Evolutionary conservation across 1,140 invertebrate genomes (phyloP).

Genomic region (Lucilia cuprina): DNA sequence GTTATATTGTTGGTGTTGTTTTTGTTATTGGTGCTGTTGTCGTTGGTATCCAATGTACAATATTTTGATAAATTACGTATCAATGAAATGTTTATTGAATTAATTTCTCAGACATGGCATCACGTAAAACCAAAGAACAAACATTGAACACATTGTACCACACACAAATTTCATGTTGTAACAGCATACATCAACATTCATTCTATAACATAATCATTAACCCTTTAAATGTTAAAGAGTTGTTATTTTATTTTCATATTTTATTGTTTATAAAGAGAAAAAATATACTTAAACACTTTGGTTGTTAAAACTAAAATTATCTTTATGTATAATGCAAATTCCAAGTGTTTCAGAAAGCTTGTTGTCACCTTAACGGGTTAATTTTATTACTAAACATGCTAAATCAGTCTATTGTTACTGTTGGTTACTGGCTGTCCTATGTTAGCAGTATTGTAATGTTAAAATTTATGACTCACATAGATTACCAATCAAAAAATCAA

Average conservation of each 20-base stretch:
- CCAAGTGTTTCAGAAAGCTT: background rate
- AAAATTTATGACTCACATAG: constrained; percentile 31
- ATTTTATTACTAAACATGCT: background rate
- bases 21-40: background rate
- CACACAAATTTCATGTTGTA: constrained; percentile 4
- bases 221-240: background rate
- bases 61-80: constrained; percentile 34
- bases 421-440: background rate
- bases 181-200: background rate
- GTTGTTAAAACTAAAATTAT: too few relatives aligned
- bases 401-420: constrained; percentile 21
- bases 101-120: constrained; percentile 32
- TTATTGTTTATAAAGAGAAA: too few relatives aligned
- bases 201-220: background rate
- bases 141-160: background rate
- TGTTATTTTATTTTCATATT: background rate
- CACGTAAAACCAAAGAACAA: constrained; percentile 32
- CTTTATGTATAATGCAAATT: too few relatives aligned
- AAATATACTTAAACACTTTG: background rate
- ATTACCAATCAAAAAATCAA: constrained; percentile 30
- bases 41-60: constrained; percentile 1
- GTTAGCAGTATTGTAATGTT: constrained; percentile 21
- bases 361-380: background rate
- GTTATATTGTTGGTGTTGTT: background rate
- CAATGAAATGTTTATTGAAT: constrained; percentile 35